Evolutionary conservation across 2,797 vertebrate species (phyloP).

Genomic region (Columba guinea): DNA sequence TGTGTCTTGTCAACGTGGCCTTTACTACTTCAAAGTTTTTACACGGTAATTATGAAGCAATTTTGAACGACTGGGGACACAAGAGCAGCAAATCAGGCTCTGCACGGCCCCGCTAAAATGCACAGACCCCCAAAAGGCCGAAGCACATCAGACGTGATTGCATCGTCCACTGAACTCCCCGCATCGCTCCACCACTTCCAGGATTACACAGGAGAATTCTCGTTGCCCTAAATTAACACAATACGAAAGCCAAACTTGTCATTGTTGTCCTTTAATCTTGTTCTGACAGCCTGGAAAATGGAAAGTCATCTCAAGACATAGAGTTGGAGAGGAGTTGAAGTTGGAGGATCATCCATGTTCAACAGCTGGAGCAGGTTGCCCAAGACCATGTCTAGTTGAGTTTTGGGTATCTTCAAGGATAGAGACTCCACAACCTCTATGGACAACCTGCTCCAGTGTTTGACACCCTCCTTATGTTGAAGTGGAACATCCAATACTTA

Average conservation of each 20-base stretch:
- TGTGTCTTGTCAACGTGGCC: constrained; percentile 37
- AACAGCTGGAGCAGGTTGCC: background rate
- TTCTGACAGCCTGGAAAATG: background rate
- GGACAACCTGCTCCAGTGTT: background rate
- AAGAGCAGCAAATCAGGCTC: background rate
- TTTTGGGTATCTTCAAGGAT: background rate
- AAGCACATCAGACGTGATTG: background rate
- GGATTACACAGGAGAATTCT: background rate
- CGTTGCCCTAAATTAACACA: background rate
- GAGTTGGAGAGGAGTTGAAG: background rate
- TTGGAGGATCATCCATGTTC: background rate
- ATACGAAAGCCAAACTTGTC: background rate
- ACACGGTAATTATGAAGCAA: constrained; percentile 15
- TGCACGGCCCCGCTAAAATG: background rate
- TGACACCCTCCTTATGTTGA: background rate
- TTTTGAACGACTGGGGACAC: background rate
- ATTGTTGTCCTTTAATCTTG: rapidly evolving
- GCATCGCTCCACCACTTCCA: background rate
- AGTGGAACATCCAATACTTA: background rate
- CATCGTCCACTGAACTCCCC: background rate
- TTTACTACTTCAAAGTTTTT: constrained; percentile 59
- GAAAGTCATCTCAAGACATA: rapidly evolving
- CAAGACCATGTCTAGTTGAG: rapidly evolving
- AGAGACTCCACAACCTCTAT: background rate
- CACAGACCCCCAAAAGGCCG: background rate